Conservation (phyloP, 1,140 invertebrate species). For the Protaetia brevitarsis region DNA sequence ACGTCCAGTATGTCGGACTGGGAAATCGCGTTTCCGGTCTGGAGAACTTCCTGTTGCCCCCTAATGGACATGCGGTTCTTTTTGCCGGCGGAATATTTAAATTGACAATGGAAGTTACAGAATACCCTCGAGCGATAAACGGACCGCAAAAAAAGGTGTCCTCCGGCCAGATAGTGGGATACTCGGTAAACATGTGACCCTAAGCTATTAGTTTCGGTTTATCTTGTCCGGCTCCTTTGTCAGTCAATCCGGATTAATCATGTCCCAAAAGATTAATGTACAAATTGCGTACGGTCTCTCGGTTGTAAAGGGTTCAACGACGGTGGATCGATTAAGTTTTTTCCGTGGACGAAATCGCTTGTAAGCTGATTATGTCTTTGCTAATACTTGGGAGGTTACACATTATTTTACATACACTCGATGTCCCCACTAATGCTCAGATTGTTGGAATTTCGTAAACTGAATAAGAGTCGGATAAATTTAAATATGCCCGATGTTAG, state of each 20-base stretch:
- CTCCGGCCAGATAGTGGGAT: not conserved
- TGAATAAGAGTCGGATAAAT: too few relatives aligned
- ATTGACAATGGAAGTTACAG: not conserved
- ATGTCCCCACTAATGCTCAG: too few relatives aligned
- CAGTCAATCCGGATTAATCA: not conserved
- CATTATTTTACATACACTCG: too few relatives aligned
- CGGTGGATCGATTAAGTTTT: not conserved
- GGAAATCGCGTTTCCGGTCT: not conserved
- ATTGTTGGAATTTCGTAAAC: too few relatives aligned
- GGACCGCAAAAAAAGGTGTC: not conserved
- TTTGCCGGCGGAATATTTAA: not conserved
- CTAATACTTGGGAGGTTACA: too few relatives aligned
- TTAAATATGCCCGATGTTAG: too few relatives aligned
- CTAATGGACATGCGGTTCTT: not conserved
- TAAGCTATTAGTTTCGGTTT: not conserved
- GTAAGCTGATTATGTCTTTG: too few relatives aligned
- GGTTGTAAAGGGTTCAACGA: too few relatives aligned
- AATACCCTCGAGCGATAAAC: not conserved
- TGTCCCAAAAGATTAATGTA: not conserved
- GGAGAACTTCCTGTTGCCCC: not conserved
- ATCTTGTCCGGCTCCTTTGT: not conserved
- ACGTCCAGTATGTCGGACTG: not conserved
- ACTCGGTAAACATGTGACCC: not conserved
- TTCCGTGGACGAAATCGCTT: too few relatives aligned
- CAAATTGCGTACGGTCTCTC: not conserved